Evolutionary conservation across 2,888 invertebrate species (phyloP), one percentile per base, ranked within the genome.

Genomic region (Argyresthia albistria): DNA sequence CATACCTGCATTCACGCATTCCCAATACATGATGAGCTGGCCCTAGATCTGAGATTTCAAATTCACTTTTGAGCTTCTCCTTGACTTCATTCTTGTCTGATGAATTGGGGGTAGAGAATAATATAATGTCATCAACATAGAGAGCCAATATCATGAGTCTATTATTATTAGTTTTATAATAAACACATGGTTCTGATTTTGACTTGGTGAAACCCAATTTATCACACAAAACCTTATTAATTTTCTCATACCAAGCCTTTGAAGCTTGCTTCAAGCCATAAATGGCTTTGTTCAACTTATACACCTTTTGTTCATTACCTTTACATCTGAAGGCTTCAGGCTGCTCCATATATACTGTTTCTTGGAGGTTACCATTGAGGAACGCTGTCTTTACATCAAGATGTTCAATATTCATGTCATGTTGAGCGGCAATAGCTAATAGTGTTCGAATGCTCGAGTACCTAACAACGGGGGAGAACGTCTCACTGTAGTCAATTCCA

Each of bases 351-450:
- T 53, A 55, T 14, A 60, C 47, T 1, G 43, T 35, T 53, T 59
- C 58, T 9, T 53, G 8, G 6, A 59, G 43, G 11, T 56, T 52
- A 8, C 60, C 57, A 53, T 60, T 57, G 8, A 60, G 43, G 46
- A 60, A 60, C n/a, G 58, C 58, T n/a, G 59, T 59, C 35, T 53
- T 57, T 1, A 60, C 59, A 55, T 60, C 58, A 4, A 60, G 25
- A 35, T 60, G 60, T 15, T 60, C 53, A 15, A 56, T 54, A 1
- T 54, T 45, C n/a, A 55, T 15, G 14, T 52, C 35, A 42, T 55
- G 43, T 35, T 51, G 45, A 9, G 37, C 16, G 2, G 51, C 51
- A 4, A 43, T 7, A 14, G 42, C 46, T 16, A 46, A 8, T 16
- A 46, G 14, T 15, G 12, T 12, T 8, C 43, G 11, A 12, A 45